These are phyloP conservation scores for Mellilla xanthometata DNA, from an alignment of 2,888 invertebrate genomes.

Conservation along the genomic window DNA sequence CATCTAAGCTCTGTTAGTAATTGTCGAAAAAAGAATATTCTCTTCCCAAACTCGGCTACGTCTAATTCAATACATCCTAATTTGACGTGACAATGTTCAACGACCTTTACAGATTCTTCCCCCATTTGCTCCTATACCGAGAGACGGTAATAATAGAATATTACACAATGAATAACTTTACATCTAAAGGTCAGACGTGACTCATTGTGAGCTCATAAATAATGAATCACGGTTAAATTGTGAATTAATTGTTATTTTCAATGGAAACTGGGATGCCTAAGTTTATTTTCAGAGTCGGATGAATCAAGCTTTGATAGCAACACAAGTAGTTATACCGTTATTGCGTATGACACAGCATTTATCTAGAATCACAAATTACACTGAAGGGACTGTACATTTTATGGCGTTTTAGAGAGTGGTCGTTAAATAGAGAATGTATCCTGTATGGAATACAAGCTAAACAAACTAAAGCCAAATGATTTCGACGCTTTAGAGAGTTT, in stretches of 20 bases:
- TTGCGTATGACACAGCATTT: too few species aligned
- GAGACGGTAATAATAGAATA: slow-evolving; percentile 13
- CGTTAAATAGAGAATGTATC: too few species aligned
- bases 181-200: slow-evolving; percentile 22
- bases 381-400: too few species aligned
- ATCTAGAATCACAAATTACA: too few species aligned
- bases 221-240: slow-evolving; percentile 9
- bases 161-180: slow-evolving; percentile 14
- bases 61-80: slow-evolving; percentile 13
- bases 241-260: slow-evolving; percentile 13
- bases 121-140: background rate
- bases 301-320: too few species aligned
- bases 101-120: slow-evolving; percentile 26
- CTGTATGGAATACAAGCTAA: too few species aligned
- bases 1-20: too few species aligned
- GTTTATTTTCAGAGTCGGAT: slow-evolving; percentile 4
- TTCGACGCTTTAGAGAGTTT: too few species aligned
- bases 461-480: too few species aligned
- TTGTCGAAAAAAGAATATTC: background rate
- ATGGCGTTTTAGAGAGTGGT: too few species aligned
- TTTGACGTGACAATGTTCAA: slow-evolving; percentile 19
- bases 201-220: slow-evolving; percentile 15
- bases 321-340: too few species aligned
- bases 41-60: background rate
- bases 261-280: slow-evolving; percentile 3